Evolutionary conservation across 2,113 vertebrate genomes (phyloP).

Genomic region (Neoarius graeffei): DNA sequence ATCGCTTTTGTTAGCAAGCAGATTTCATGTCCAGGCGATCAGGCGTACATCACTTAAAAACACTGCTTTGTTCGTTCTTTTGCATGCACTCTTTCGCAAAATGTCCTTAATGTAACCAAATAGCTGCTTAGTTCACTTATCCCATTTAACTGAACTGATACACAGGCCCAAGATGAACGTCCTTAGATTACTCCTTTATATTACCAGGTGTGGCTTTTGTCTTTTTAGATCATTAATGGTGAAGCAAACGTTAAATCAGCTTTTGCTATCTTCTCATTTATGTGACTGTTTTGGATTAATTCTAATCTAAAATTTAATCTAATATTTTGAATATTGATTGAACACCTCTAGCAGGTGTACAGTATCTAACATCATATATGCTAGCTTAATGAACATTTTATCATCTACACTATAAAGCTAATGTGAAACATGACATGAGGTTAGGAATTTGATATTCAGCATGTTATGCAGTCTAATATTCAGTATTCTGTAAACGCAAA

Average conservation of each 20-base stretch:
- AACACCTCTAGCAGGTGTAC: neutral
- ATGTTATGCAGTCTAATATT: constrained; percentile 7
- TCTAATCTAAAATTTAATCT: neutral
- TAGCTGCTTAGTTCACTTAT: constrained; percentile 6
- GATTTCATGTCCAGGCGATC: neutral
- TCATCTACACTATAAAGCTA: neutral
- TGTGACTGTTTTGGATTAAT: neutral
- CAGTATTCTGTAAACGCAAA: neutral
- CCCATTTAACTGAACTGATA: constrained; percentile 9
- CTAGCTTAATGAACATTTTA: neutral
- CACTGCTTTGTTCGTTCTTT: constrained; percentile 16
- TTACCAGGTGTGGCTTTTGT: neutral
- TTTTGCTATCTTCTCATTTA: neutral
- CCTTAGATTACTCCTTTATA: neutral
- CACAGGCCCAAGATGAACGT: neutral
- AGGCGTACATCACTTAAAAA: neutral
- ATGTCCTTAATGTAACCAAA: constrained; percentile 3
- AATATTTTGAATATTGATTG: neutral
- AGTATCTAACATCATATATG: neutral
- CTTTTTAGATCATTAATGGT: neutral
- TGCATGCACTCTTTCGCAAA: neutral
- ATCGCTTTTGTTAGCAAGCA: neutral
- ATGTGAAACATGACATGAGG: neutral
- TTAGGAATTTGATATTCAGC: constrained; percentile 16
- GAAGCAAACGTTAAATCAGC: neutral